Conservation (phyloP, 2,888 invertebrate genomes). For the Lypha dubia region DNA sequence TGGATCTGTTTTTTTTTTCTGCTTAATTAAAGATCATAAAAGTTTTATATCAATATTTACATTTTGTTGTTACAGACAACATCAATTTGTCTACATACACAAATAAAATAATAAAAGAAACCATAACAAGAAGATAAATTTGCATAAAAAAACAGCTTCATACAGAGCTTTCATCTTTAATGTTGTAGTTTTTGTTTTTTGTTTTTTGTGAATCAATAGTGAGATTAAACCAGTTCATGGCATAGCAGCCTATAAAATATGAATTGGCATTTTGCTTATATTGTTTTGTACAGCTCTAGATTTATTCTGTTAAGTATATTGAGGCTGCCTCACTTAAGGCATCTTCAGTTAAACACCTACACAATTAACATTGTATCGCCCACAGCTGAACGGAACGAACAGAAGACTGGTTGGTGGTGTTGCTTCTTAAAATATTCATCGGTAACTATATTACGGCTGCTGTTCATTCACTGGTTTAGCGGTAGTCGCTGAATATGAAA, state of each 20-base stretch:
- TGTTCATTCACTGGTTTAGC: not conserved
- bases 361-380: slow-evolving; percentile 68
- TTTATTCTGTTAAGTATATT: slow-evolving; percentile 30
- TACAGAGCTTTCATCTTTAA: slow-evolving; percentile 20
- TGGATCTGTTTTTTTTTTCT: not conserved
- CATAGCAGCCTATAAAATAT: slow-evolving; percentile 37
- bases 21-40: slow-evolving; percentile 62
- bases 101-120: too few relatives aligned
- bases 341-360: slow-evolving; percentile 70
- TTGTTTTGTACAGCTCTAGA: not conserved
- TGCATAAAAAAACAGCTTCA: slow-evolving; percentile 63
- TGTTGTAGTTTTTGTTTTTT: slow-evolving; percentile 6
- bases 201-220: slow-evolving; percentile 15
- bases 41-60: slow-evolving; percentile 65
- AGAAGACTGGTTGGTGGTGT: slow-evolving; percentile 58
- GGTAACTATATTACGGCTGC: slow-evolving; percentile 40
- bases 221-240: slow-evolving; percentile 66
- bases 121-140: slow-evolving; percentile 50
- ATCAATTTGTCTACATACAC: slow-evolving; percentile 60
- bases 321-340: slow-evolving; percentile 62
- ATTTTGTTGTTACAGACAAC: slow-evolving; percentile 48
- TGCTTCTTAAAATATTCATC: slow-evolving; percentile 59
- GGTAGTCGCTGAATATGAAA: slow-evolving; percentile 10
- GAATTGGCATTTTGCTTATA: slow-evolving; percentile 14
- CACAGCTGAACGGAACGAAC: slow-evolving; percentile 58